phyloP scores from a whole-genome alignment of 2,113 vertebrate genomes.

The Chascanopsetta lugubris region DNA sequence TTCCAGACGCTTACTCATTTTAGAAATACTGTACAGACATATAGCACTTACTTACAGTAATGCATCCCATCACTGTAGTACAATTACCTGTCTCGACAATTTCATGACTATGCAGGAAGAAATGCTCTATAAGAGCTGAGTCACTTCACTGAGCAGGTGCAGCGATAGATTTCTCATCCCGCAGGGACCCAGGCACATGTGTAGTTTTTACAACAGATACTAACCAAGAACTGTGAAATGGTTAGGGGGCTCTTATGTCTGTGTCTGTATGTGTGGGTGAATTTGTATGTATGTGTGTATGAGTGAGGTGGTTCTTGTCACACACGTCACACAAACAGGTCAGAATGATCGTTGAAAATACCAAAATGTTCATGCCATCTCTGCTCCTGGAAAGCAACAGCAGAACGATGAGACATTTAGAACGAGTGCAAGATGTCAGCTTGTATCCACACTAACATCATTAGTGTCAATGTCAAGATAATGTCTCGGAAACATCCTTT shows the following conservation, averaged over 20 bases:
- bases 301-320: background rate
- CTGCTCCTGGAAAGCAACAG: conserved; percentile 2
- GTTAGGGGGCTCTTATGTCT: background rate
- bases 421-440: conserved; percentile 33
- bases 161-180: background rate
- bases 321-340: background rate
- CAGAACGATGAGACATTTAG: conserved; percentile 21
- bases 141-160: background rate
- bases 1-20: no score
- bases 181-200: background rate
- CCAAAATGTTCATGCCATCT: conserved; percentile 17
- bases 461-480: conserved; percentile 59
- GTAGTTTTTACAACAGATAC: background rate
- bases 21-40: no score
- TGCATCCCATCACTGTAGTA: no score
- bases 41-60: no score
- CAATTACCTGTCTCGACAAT: background rate
- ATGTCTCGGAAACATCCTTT: conserved; percentile 42
- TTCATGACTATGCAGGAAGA: background rate
- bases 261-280: conserved; percentile 3
- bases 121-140: background rate
- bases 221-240: background rate
- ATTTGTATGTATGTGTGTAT: conserved; percentile 2
- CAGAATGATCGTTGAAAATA: background rate
- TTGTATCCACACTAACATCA: conserved; percentile 42